Evolutionary conservation across 35 echinoderm and acorn worm genomes (phyloP), one percentile per base, ranked within the genome.

Genomic region (Anneissia japonica): DNA sequence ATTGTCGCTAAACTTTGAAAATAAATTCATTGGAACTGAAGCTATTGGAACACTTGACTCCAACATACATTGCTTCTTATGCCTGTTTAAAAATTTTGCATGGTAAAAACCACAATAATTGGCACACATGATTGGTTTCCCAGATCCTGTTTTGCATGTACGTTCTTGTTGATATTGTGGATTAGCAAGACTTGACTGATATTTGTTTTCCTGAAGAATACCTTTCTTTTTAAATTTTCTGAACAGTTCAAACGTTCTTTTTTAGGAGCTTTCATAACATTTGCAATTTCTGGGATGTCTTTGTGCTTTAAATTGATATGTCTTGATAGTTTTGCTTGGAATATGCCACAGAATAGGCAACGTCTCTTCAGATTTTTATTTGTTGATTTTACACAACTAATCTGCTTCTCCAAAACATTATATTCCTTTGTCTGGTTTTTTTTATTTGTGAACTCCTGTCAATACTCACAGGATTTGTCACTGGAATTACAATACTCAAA

Each of bases 81-180:
- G 85, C 31, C 77, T 34, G 21, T 5, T n/a, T 26, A 80, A 35
- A 43, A 79, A 87, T 30, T 35, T 79, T 33, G 23, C 0, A 34
- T 80, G 19, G 76, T 87, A 87, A 33, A 87, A 87, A 0, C 85
- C 85, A 31, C 21, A 10, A 46, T 76, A 87, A 14, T 80, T 79
- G 0, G 74, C 76, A 79, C 85, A 79, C 85, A 87, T 87, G n/a
- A 87, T 76, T 2, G 80, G 26, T 32, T 80, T 41, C 35, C 39
- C 30, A 34, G 85, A 79, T n/a, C 16, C 33, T 0, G 37, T 43
- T 87, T 23, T 79, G 75, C 75, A 4, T n/a, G 34, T 77, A 31
- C 31, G 37, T 36, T 87, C 85, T 34, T 87, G 38, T 1, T 46
- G 85, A 33, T 79, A 87, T 32, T 14, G 0, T 87, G 85, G 85